Base-by-base conservation (phyloP, 2,797 vertebrate species). In the Brotula barbata region DNA sequence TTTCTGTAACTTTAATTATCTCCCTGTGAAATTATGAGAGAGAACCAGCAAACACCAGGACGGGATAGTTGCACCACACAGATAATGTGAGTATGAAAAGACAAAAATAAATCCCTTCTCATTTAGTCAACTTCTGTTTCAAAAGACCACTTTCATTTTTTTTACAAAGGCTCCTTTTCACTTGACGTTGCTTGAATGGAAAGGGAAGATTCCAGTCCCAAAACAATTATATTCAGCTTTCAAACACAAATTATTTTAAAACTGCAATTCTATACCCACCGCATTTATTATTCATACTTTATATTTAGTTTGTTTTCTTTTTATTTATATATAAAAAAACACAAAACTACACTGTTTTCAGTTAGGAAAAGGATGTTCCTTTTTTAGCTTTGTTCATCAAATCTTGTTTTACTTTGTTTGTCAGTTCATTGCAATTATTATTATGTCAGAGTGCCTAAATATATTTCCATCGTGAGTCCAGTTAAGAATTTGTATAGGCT, bases 191-290 rank as follows among this genome's bases (percentile, higher is more conserved):
- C 23, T 55, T 65, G 48, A 75, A 77, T 58, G 71, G 43, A 68
- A 55, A 61, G 64, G 59, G 60, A 42, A 69, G 75, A 67, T 75
- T 68, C 48, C 61, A 64, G 72, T 77, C 82, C 82, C 71, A 64
- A 57, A 69, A 62, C 62, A 69, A 47, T 62, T 82, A 67, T 63
- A 79, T 72, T n/a, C 58, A 16, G 65, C 56, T 71, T 62, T 74
- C 71, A 69, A 71, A 68, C 33, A 20, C 4, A 28, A 64, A 52
- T 77, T 50, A 81, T 85, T 79, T 88, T 68, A 83, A 78, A 75
- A 11, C 66, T 85, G 75, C 72, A 14, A 67, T 80, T 73, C 77
- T 59, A 71, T 60, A 58, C 43, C 52, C 28, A 1, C 49, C 37
- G 37, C 49, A 75, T 77, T 40, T 60, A 73, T 77, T 81, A 85